Evolutionary conservation across 2,888 invertebrate genomes (phyloP).

Genomic region (Drosophila eohydei): DNA sequence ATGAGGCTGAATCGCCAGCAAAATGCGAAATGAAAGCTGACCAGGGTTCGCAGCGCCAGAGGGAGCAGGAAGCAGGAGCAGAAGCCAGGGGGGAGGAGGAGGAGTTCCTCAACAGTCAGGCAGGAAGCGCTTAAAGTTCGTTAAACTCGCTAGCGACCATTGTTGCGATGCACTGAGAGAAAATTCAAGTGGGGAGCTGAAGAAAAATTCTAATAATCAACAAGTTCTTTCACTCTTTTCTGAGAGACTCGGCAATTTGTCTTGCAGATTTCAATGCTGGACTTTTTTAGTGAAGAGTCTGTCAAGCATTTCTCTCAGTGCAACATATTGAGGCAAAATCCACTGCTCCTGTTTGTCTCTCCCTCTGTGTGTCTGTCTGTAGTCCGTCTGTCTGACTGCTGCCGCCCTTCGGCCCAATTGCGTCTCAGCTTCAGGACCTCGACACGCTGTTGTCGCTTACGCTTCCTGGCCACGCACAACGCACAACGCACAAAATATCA

Average conservation of each 20-base stretch:
- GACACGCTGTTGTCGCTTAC: constrained; percentile 55
- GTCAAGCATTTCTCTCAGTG: constrained; percentile 25
- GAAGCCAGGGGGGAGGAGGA: neutral
- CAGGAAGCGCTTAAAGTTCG: constrained; percentile 77
- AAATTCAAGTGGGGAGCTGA: neutral
- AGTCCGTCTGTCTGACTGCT: constrained; percentile 12
- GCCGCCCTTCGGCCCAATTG: constrained; percentile 52
- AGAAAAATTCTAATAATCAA: neutral
- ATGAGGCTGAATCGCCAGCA: constrained; percentile 57
- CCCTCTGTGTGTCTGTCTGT: constrained; percentile 4
- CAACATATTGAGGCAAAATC: constrained; percentile 29
- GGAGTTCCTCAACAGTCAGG: constrained; percentile 44
- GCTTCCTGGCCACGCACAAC: constrained; percentile 64
- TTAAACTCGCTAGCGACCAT: constrained; percentile 70
- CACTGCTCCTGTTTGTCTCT: constrained; percentile 16
- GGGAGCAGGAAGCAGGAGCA: neutral
- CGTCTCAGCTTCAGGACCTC: constrained; percentile 60
- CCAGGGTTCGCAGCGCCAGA: constrained; percentile 21
- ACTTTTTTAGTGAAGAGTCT: neutral
- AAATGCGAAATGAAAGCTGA: constrained; percentile 71
- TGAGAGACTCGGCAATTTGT: neutral
- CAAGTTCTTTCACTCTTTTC: neutral
- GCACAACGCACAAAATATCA: constrained; percentile 73
- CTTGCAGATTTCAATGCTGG: neutral
- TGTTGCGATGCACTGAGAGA: constrained; percentile 44